These are phyloP conservation scores for Loris lydekkerianus DNA, from an alignment of 2,797 vertebrate genomes.

Conservation along the genomic window DNA sequence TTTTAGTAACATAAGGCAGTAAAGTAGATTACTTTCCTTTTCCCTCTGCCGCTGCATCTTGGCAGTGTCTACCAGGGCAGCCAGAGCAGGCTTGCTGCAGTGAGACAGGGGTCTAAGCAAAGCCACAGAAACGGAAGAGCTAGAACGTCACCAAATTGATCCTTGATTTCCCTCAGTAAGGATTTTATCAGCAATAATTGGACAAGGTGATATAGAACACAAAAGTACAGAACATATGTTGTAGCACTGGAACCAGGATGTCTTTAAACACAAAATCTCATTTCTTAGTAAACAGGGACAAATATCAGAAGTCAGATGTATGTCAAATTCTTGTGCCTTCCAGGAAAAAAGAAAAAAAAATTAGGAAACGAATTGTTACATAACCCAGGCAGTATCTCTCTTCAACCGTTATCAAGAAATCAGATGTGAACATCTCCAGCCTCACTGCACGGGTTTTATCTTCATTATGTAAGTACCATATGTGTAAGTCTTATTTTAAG, in stretches of 20 bases:
- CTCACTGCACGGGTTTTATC: constrained; percentile 64
- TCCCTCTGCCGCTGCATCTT: constrained; percentile 30
- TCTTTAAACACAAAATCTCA: background rate
- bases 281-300: constrained; percentile 3
- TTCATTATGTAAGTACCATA: constrained; percentile 84
- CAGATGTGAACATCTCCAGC: constrained; percentile 70
- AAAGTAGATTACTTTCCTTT: constrained; percentile 58
- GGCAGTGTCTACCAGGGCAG: constrained; percentile 18
- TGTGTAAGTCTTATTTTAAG: constrained; percentile 83
- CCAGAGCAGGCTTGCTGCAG: constrained; percentile 25
- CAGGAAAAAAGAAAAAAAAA: constrained; percentile 59
- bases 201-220: background rate
- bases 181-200: constrained; percentile 14
- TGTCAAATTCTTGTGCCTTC: constrained; percentile 60
- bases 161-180: constrained; percentile 2
- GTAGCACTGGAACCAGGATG: background rate
- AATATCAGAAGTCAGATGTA: constrained; percentile 18
- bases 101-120: background rate
- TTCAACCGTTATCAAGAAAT: constrained; percentile 59
- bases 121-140: background rate
- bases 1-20: constrained; percentile 70
- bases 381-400: constrained; percentile 69
- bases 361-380: constrained; percentile 62
- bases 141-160: background rate
- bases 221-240: background rate